Conservation (phyloP, 1,140 invertebrate genomes). For the Drosophila pseudoananassae region DNA sequence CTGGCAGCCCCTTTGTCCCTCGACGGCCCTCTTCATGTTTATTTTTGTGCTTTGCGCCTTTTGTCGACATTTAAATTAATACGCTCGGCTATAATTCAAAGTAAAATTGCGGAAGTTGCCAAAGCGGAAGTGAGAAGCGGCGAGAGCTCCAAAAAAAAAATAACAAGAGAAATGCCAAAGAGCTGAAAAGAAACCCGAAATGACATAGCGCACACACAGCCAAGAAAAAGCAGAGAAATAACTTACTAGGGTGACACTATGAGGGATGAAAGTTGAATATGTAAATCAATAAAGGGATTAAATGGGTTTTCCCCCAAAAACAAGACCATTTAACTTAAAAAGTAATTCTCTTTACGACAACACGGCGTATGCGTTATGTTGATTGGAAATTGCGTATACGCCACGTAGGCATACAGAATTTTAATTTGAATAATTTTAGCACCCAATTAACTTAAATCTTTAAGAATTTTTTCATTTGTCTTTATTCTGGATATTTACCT, state of each 20-base stretch:
- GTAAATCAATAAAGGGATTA: background rate
- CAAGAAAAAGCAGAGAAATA: slow-evolving; percentile 5
- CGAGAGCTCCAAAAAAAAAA: slow-evolving; percentile 49
- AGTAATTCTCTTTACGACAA: background rate
- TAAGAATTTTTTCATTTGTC: background rate
- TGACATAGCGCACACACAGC: slow-evolving; percentile 43
- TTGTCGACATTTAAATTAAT: slow-evolving; percentile 83
- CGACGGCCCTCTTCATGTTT: slow-evolving; percentile 38
- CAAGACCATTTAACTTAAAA: background rate
- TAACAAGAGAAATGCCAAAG: slow-evolving; percentile 36
- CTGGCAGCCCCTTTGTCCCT: background rate
- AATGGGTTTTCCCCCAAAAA: background rate
- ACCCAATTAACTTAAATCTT: no score
- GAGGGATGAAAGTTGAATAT: slow-evolving; percentile 5
- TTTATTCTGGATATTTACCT: background rate
- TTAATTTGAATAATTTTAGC: no score
- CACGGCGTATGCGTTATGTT: background rate
- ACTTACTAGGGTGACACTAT: slow-evolving; percentile 4
- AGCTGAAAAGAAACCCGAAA: slow-evolving; percentile 50
- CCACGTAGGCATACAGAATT: background rate
- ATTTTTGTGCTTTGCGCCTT: slow-evolving; percentile 70
- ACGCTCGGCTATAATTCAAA: slow-evolving; percentile 82
- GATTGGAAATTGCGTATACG: background rate
- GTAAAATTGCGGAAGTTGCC: slow-evolving; percentile 83
- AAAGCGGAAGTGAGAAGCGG: slow-evolving; percentile 82